Conservation (phyloP, 2,888 invertebrate species). For the Hydrotaea cyrtoneurina region DNA sequence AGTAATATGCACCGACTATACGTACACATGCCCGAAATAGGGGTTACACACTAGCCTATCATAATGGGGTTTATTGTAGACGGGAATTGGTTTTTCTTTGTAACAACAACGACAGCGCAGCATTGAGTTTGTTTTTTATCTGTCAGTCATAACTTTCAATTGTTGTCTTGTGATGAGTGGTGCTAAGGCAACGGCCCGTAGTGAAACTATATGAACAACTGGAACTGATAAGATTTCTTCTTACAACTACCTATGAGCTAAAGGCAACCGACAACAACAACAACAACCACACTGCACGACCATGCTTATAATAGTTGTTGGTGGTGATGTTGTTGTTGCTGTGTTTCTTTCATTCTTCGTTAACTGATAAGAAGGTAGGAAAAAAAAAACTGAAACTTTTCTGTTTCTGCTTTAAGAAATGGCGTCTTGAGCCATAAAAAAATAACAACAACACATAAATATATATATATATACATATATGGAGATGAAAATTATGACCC, state of each 20-base stretch:
- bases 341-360: not conserved
- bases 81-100: not conserved
- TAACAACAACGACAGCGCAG: not conserved
- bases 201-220: not conserved
- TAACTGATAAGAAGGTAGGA: conserved; percentile 27
- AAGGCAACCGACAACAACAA: not conserved
- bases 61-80: conserved; percentile 2
- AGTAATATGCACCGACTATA: not conserved
- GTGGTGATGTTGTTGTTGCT: not conserved
- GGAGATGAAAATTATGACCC: conserved; percentile 50
- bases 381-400: not conserved
- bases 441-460: not conserved
- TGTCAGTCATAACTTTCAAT: conserved; percentile 60
- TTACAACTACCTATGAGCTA: conserved; percentile 35
- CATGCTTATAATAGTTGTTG: conserved; percentile 25
- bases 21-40: not conserved
- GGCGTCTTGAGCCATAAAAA: conserved; percentile 56
- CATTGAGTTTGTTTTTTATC: conserved; percentile 55
- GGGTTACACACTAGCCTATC: conserved; percentile 20
- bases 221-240: conserved; percentile 32
- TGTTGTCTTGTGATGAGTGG: conserved; percentile 45
- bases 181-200: not conserved
- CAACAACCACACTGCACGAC: conserved; percentile 1
- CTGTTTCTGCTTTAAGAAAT: conserved; percentile 47
- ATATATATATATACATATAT: not conserved